Percentiles rank a stretch among this genome's conserved stretches.
Evolutionary conservation across 2,113 vertebrate species (phyloP).

Genomic region (Sula dactylatra): DNA sequence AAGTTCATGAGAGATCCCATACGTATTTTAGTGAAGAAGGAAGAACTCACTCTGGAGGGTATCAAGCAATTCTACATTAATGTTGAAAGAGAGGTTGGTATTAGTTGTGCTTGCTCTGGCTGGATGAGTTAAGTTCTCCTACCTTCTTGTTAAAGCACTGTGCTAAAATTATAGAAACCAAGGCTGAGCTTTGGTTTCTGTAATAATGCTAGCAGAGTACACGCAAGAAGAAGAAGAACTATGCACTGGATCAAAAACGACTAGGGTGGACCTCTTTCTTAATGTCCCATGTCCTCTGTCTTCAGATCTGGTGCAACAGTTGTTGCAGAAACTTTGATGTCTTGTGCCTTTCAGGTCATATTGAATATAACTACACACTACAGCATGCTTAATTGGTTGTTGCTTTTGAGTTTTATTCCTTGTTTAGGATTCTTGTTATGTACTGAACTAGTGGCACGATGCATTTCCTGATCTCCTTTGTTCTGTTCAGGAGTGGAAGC

Average conservation of each 20-base stretch:
- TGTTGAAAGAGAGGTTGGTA: slow-evolving; percentile 92
- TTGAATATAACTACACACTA: rapidly evolving
- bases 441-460: neutral
- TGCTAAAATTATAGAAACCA: slow-evolving; percentile 76
- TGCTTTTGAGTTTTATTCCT: neutral
- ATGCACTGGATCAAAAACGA: slow-evolving; percentile 67
- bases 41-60: slow-evolving; percentile 97
- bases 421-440: rapidly evolving
- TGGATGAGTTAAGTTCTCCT: neutral
- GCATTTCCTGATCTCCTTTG: neutral
- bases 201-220: slow-evolving; percentile 81
- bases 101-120: neutral
- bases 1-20: slow-evolving; percentile 98
- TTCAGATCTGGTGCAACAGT: slow-evolving; percentile 75
- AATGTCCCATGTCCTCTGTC: slow-evolving; percentile 83
- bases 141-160: slow-evolving; percentile 81
- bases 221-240: slow-evolving; percentile 74
- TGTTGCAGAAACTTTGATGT: neutral
- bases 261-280: slow-evolving; percentile 84
- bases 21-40: slow-evolving; percentile 97
- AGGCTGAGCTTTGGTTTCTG: slow-evolving; percentile 65
- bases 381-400: too few species aligned
- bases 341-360: rapidly evolving
- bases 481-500: slow-evolving; percentile 89
- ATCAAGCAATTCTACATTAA: slow-evolving; percentile 99